A percentile compares a stretch with the other conserved stretches of the same genome.
Evolutionary conservation across 2,888 invertebrate genomes (phyloP).

Genomic region (Chymomyza amoena): DNA sequence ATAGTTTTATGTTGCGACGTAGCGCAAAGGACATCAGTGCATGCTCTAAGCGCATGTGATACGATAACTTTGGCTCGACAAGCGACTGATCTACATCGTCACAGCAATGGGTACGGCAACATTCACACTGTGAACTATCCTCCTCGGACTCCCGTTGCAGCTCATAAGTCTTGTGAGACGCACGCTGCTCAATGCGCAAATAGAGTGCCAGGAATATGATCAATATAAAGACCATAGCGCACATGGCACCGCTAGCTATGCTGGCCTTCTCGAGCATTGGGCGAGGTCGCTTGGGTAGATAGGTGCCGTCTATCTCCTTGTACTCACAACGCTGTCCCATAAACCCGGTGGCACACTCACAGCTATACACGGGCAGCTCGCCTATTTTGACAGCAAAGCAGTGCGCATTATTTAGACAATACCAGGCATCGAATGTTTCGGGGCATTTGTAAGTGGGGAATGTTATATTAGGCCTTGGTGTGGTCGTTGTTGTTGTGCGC

Average conservation of each 20-base stretch:
- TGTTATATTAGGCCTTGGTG: slow-evolving; percentile 94
- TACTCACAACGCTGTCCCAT: slow-evolving; percentile 97
- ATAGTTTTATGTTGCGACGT: slow-evolving; percentile 63
- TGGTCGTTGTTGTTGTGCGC: slow-evolving; percentile 84
- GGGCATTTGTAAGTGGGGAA: slow-evolving; percentile 97
- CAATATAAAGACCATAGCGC: slow-evolving; percentile 82
- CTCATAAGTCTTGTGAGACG: slow-evolving; percentile 62
- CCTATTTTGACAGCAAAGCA: slow-evolving; percentile 97
- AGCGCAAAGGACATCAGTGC: slow-evolving; percentile 66
- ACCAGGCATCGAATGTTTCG: slow-evolving; percentile 94
- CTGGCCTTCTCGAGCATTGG: slow-evolving; percentile 90
- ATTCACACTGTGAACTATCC: slow-evolving; percentile 48
- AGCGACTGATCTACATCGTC: slow-evolving; percentile 45
- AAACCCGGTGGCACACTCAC: slow-evolving; percentile 96
- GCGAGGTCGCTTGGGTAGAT: slow-evolving; percentile 85
- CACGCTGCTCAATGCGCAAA: slow-evolving; percentile 80
- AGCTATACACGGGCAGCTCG: slow-evolving; percentile 94
- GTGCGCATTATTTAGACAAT: slow-evolving; percentile 95
- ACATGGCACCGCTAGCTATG: slow-evolving; percentile 88
- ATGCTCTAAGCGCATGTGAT: slow-evolving; percentile 63
- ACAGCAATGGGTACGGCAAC: slow-evolving; percentile 55
- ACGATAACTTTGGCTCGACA: slow-evolving; percentile 51
- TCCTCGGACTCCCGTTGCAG: slow-evolving; percentile 47
- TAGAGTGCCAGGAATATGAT: slow-evolving; percentile 82
- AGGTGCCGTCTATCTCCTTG: slow-evolving; percentile 97